These are phyloP conservation scores for Aspidiotus destructor DNA, from an alignment of 2,888 invertebrate genomes.

Conservation along the genomic window DNA sequence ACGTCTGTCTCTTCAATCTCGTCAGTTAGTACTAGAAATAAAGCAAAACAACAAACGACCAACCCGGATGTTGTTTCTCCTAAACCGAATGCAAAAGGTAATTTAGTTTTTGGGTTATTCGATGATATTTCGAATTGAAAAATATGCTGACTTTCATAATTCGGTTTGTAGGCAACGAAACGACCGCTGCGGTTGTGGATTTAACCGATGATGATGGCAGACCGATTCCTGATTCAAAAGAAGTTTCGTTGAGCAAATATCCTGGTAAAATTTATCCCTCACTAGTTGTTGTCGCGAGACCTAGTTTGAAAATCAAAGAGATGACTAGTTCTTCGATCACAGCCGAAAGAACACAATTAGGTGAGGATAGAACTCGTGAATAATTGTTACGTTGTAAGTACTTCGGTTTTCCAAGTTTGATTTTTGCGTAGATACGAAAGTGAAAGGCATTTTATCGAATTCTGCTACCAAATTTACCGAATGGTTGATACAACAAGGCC, in stretches of 20 bases:
- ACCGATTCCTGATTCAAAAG: slow-evolving; percentile 59
- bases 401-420: neutral
- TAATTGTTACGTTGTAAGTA: slow-evolving; percentile 5
- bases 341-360: slow-evolving; percentile 44
- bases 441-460: slow-evolving; percentile 71
- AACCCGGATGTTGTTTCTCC: neutral
- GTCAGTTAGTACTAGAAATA: neutral
- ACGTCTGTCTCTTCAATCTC: neutral
- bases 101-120: no score
- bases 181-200: slow-evolving; percentile 48
- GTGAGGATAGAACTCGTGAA: slow-evolving; percentile 38
- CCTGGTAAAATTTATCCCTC: slow-evolving; percentile 76
- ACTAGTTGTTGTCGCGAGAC: slow-evolving; percentile 70
- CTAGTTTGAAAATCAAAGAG: slow-evolving; percentile 59
- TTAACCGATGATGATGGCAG: slow-evolving; percentile 57
- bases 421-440: slow-evolving; percentile 55
- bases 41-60: neutral
- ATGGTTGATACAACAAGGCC: slow-evolving; percentile 78
- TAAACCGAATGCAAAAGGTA: neutral
- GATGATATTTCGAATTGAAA: no score
- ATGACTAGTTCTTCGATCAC: slow-evolving; percentile 40
- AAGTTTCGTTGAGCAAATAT: slow-evolving; percentile 66
- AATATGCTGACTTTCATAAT: no score
- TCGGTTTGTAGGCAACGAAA: slow-evolving; percentile 37
- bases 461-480: slow-evolving; percentile 77